These are phyloP conservation scores for Ceryle rudis DNA, from an alignment of 2,797 vertebrate species.

Conservation along the genomic window DNA sequence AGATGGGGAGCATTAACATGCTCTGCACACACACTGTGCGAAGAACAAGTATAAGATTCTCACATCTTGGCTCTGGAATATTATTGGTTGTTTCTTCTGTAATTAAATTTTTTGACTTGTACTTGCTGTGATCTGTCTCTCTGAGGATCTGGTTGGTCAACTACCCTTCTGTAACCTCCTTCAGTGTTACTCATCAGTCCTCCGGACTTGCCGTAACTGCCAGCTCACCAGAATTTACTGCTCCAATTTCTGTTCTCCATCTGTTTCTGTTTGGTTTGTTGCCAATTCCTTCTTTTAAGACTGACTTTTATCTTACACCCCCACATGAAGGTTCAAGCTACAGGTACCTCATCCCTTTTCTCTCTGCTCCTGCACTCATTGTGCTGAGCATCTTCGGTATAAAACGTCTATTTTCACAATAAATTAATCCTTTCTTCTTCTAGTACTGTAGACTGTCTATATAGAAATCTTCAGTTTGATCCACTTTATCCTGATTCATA, in stretches of 20 bases:
- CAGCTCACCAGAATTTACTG: neutral
- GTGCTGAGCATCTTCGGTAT: neutral
- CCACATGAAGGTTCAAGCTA: neutral
- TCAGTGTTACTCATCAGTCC: neutral
- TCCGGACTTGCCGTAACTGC: neutral
- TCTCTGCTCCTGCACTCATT: neutral
- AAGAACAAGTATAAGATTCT: neutral
- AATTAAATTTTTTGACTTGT: neutral
- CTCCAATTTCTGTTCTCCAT: neutral
- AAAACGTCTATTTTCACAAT: neutral
- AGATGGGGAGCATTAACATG: rapidly evolving
- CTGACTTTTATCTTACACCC: neutral
- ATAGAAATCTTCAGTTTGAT: neutral
- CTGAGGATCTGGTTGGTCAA: neutral
- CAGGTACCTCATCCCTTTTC: neutral
- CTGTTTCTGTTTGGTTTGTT: neutral
- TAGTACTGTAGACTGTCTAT: neutral
- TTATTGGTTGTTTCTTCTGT: neutral
- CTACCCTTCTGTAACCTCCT: neutral
- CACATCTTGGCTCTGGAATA: neutral
- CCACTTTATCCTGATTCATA: neutral
- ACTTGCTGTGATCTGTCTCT: neutral
- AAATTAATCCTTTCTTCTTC: neutral
- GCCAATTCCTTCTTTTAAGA: neutral
- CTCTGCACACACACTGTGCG: neutral